A percentile compares a stretch with the other conserved stretches of the same genome.
phyloP scores from a whole-genome alignment of 2,888 invertebrate species.

The Mesorhabditis sp. region DNA sequence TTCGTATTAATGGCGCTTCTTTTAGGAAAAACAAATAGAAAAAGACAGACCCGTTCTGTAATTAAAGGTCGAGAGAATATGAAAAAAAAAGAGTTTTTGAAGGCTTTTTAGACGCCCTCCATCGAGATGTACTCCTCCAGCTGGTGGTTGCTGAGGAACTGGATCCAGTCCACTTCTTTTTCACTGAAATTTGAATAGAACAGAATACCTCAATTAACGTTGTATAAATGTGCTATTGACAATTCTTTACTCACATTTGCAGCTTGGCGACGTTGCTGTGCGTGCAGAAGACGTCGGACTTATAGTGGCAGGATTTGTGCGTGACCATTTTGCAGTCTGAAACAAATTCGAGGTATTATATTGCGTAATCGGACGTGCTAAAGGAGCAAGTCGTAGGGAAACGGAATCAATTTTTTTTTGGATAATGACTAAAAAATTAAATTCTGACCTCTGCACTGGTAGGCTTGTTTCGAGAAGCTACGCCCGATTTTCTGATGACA shows the following conservation, averaged over 20 bases:
- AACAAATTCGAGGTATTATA: slow-evolving; percentile 8
- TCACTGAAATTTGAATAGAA: slow-evolving; percentile 22
- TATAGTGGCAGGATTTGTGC: slow-evolving; percentile 56
- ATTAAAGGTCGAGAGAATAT: background rate
- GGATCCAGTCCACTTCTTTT: slow-evolving; percentile 55
- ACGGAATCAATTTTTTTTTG: no score
- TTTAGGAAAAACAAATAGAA: background rate
- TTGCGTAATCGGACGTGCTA: no score
- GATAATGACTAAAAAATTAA: no score
- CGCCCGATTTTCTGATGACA: slow-evolving; percentile 49
- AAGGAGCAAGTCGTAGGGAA: no score
- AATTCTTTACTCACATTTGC: slow-evolving; percentile 33
- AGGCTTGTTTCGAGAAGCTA: slow-evolving; percentile 57
- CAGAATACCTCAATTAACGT: background rate
- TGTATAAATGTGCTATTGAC: background rate
- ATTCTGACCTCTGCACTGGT: slow-evolving; percentile 56
- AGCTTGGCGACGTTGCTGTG: slow-evolving; percentile 42
- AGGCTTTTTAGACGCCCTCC: slow-evolving; percentile 36
- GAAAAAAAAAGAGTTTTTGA: background rate
- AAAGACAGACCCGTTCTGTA: background rate
- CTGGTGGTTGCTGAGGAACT: slow-evolving; percentile 48
- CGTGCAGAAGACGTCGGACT: slow-evolving; percentile 48
- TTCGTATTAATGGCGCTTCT: no score
- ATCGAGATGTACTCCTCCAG: slow-evolving; percentile 52
- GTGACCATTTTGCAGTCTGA: slow-evolving; percentile 56